Conservation (phyloP, 2,888 invertebrate species). For the Caenorhabditis angaria region DNA sequence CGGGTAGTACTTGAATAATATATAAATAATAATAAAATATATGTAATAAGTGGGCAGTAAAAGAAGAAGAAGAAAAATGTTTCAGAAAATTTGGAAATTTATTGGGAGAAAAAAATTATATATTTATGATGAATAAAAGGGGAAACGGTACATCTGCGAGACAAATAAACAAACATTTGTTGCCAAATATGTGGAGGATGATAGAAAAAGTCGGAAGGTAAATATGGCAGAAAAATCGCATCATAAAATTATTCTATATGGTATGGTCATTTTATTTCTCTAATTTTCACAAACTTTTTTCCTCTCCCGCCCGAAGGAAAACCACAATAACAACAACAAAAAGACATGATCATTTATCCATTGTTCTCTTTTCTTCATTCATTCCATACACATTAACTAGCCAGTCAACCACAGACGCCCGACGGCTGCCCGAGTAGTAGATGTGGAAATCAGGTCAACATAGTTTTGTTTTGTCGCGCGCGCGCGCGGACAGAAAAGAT, state of each 20-base stretch:
- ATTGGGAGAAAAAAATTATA: conserved; percentile 13
- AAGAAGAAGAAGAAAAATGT: not conserved
- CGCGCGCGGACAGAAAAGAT: not conserved
- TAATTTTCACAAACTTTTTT: not conserved
- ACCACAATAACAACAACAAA: not conserved
- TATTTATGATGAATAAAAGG: conserved; percentile 35
- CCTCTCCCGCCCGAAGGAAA: not conserved
- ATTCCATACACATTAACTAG: conserved; percentile 5
- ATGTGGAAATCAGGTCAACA: conserved; percentile 33
- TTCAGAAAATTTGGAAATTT: no score
- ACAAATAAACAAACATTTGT: not conserved
- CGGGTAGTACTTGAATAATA: not conserved
- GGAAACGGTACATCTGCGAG: conserved; percentile 5
- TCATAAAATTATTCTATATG: no score
- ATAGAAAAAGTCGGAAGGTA: conserved; percentile 6
- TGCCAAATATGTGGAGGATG: conserved; percentile 4
- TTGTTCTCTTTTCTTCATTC: conserved; percentile 24
- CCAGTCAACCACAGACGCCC: not conserved
- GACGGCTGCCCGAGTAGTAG: no score
- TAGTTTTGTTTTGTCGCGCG: conserved; percentile 6
- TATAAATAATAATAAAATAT: not conserved
- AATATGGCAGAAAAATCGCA: not conserved
- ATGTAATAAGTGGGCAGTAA: not conserved
- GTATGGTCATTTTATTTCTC: no score
- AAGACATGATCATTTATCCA: conserved; percentile 14